Base-by-base conservation (phyloP, 2,888 invertebrate species). In the Ecdyonurus torrentis region DNA sequence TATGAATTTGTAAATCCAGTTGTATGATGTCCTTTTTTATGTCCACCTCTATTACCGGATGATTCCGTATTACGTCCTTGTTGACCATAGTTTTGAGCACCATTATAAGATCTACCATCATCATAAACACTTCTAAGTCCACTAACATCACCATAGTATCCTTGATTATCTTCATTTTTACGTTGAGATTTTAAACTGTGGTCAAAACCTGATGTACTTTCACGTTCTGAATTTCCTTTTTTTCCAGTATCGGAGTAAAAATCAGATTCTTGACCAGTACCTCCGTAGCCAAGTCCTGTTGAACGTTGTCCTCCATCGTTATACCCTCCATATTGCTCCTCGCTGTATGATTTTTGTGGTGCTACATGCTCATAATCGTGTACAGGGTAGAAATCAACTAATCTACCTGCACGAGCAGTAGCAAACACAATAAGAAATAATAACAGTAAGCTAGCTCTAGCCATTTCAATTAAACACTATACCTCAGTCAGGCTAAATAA, bases 141-240 rank as follows among this genome's bases (percentile, higher is more conserved):
- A 24, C 59, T 59, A 23, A 19, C 15, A 68, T 84, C 81, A 23
- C 82, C 81, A 70, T 87, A 86, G 75, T 88, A 84, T 0, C 89
- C 90, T 69, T 89, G 89, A 65, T 87, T 86, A 0, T 85, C 86
- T 70, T 90, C 88, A 66, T 86, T 84, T 0, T 86, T 88, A 70
- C 88, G 82, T 52, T 83, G 81, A 64, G 82, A 80, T 71, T 85
- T 83, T 2, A 25, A 59, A 2, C 52, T 59, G 18, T 23, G 59
- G 7, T 52, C 63, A 20, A 22, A 63, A 7, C 59, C 59, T 15
- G 24, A 52, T 24, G 58, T 22, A 23, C 23, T 24, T 18, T 63
- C 59, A 52, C 53, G 59, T 23, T 59, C 63, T 2, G 50, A 24
- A 19, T 59, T 50, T 23, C 63, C 63, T 18, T 59, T 63, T 1